Evolutionary conservation across 2,797 vertebrate species (phyloP), one percentile per base, ranked within the genome.

Genomic region (Melanotaenia trifasciata): DNA sequence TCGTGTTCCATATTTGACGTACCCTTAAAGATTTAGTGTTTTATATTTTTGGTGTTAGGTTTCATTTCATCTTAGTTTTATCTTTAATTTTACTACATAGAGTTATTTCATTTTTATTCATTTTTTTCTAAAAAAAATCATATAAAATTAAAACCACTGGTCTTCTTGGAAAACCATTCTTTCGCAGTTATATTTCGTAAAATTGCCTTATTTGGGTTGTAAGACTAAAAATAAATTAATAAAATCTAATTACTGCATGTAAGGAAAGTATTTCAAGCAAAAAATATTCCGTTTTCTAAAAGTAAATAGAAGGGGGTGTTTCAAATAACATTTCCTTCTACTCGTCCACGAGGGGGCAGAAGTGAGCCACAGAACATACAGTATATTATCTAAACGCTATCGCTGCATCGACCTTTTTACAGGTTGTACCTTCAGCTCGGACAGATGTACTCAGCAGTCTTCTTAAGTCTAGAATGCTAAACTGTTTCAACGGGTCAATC

Each of bases 271-370:
- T 36, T 36, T 36, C 35, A 36, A 36, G 35, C 35, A 16, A 43
- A 16, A 43, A 5, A 43, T 16, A 5, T 3, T 4, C 4, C 14
- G 13, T 43, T 43, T 43, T 43, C 4, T 13, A 12, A 12, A 38
- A 38, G 43, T 58, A 11, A 61, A 24, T 78, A 72, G 18, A 1
- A 70, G 30, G n/a, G 72, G 68, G 54, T 43, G 4, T 14, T 33
- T 22, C 0, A 24, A 26, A 3, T 0, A 1, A 0, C 8, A 0
- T 36, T 28, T 0, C 14, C 0, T 33, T 7, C 32, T 18, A 2
- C 47, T 61, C 9, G 3, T 24, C 79, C 85, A 53, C 36, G 2
- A 33, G 87, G 67, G 33, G 82, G 84, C 80, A 68, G 35, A 1
- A 43, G 3, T 4, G 79, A 83, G 70, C 16, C 26, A 0, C 0